Conservation (phyloP, 2,888 invertebrate genomes). For the Anaspis maculata region DNA sequence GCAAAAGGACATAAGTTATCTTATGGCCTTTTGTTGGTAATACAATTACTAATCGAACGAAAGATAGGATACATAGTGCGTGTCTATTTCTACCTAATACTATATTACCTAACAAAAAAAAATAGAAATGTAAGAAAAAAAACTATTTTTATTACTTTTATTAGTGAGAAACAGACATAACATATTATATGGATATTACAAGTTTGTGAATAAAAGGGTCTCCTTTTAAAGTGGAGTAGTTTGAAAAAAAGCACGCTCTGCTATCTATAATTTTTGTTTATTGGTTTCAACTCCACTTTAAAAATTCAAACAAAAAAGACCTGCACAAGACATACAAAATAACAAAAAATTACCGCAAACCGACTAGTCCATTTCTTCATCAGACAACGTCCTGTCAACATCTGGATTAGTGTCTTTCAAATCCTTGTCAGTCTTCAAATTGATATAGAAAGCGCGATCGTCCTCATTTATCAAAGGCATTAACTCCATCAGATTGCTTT, state of each 20-base stretch:
- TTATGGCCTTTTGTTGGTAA: neutral
- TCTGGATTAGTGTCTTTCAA: neutral
- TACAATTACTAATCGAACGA: neutral
- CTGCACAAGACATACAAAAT: no score
- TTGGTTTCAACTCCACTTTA: no score
- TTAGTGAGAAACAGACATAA: no score
- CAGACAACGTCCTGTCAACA: neutral
- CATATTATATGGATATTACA: no score
- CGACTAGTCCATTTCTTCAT: neutral
- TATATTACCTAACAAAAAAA: neutral
- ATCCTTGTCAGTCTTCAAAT: neutral
- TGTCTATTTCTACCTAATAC: neutral
- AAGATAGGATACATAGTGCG: neutral
- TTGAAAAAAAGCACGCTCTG: no score
- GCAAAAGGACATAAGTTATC: neutral
- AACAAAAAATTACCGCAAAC: no score
- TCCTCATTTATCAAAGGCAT: neutral
- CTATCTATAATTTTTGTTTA: no score
- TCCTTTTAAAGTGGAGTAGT: no score
- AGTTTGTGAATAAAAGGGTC: no score
- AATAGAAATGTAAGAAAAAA: neutral
- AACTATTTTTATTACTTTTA: no score
- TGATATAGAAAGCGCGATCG: neutral
- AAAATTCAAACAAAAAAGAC: no score
- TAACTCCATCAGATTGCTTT: neutral